Percentiles rank a stretch among this genome's conserved stretches.
Conservation (phyloP, 2,797 vertebrate species). For the Sebastiscus albofasciatus region DNA sequence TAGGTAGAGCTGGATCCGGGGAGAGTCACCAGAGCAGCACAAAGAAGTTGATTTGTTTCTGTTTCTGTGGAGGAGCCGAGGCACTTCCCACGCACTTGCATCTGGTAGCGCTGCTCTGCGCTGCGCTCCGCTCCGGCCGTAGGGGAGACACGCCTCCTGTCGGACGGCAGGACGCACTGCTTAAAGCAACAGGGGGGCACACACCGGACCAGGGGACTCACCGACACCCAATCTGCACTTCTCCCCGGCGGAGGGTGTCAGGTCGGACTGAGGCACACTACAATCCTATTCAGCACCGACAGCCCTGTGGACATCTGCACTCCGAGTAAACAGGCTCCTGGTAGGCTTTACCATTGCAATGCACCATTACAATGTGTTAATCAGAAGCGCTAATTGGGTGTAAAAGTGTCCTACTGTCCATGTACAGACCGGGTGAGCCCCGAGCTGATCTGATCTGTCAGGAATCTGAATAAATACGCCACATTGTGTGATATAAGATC, state of each 20-base stretch:
- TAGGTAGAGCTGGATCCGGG: conserved; percentile 41
- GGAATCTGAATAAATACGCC: background rate
- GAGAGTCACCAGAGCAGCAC: conserved; percentile 67
- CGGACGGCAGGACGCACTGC: conserved; percentile 78
- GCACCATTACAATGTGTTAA: background rate
- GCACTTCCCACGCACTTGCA: conserved; percentile 62
- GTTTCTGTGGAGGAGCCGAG: conserved; percentile 67
- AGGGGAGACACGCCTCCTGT: conserved; percentile 91
- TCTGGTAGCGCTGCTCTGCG: conserved; percentile 51
- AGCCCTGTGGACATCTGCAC: background rate
- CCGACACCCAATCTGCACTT: conserved; percentile 14
- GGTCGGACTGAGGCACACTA: background rate
- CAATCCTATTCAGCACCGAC: background rate
- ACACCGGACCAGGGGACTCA: conserved; percentile 12
- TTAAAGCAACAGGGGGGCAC: conserved; percentile 74
- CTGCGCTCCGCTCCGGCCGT: conserved; percentile 54
- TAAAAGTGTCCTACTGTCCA: background rate
- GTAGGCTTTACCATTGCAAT: background rate
- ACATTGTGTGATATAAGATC: background rate
- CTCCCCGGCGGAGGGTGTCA: background rate
- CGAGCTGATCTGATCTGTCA: background rate
- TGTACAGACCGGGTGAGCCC: background rate
- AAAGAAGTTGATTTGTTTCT: conserved; percentile 79
- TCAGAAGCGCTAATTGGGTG: background rate
- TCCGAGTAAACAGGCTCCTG: background rate